A percentile compares a stretch with the other conserved stretches of the same genome.
These are phyloP conservation scores for Apodemia mormo DNA, from an alignment of 2,888 invertebrate species.

Conservation along the genomic window DNA sequence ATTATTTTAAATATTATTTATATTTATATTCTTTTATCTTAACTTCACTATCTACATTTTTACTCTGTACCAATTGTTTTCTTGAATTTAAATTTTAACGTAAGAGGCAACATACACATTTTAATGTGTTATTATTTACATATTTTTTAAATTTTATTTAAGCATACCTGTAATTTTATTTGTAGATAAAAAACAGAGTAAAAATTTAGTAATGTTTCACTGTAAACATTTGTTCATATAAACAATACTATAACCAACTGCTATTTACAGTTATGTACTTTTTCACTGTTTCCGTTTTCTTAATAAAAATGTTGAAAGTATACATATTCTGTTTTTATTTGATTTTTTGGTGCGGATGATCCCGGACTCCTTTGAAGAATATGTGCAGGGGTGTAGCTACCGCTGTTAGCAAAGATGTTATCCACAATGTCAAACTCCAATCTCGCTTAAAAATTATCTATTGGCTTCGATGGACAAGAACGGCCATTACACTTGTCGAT, in stretches of 20 bases:
- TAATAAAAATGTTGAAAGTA: slow-evolving; percentile 81
- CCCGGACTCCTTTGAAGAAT: too few relatives aligned
- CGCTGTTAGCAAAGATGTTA: too few relatives aligned
- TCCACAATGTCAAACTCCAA: too few relatives aligned
- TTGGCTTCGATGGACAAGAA: too few relatives aligned
- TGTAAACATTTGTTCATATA: slow-evolving; percentile 73
- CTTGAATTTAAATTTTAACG: slow-evolving; percentile 21
- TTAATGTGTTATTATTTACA: slow-evolving; percentile 16
- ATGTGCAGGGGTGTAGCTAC: too few relatives aligned
- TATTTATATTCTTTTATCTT: slow-evolving; percentile 70
- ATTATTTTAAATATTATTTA: slow-evolving; percentile 69
- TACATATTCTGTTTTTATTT: neutral
- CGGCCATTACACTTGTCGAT: too few relatives aligned
- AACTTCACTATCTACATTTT: slow-evolving; percentile 64
- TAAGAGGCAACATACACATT: slow-evolving; percentile 18
- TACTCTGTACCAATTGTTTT: slow-evolving; percentile 52
- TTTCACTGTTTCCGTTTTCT: slow-evolving; percentile 82
- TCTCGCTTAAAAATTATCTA: too few relatives aligned
- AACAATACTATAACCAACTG: slow-evolving; percentile 75
- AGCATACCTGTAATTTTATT: slow-evolving; percentile 18
- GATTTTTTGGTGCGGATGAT: neutral
- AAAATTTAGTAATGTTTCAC: slow-evolving; percentile 60
- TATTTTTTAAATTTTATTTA: slow-evolving; percentile 21
- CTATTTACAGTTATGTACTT: slow-evolving; percentile 81
- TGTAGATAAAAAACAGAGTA: slow-evolving; percentile 55